These are phyloP conservation scores for Atta colombica DNA, from an alignment of 1,140 invertebrate species.

Conservation along the genomic window DNA sequence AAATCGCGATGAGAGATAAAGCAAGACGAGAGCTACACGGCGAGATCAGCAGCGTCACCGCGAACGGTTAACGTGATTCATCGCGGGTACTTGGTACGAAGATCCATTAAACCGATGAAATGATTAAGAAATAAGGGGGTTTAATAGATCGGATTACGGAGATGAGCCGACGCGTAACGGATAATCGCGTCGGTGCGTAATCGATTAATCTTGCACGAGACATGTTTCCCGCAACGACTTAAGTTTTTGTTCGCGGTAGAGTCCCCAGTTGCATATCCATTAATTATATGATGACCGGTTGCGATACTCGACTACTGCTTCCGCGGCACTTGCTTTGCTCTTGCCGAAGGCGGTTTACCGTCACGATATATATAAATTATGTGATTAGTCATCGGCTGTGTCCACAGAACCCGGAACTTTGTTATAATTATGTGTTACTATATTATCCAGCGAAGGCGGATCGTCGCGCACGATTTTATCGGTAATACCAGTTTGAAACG, in stretches of 20 bases:
- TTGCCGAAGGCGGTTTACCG: slow-evolving; percentile 63
- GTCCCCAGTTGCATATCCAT: slow-evolving; percentile 38
- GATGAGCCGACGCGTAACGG: slow-evolving; percentile 19
- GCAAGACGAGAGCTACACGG: background rate
- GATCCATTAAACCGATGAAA: slow-evolving; percentile 46
- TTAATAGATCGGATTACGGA: slow-evolving; percentile 40
- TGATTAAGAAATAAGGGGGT: background rate
- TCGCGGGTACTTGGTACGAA: background rate
- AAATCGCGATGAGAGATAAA: slow-evolving; percentile 33
- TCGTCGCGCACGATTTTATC: slow-evolving; percentile 7
- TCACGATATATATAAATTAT: slow-evolving; percentile 51
- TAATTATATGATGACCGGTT: slow-evolving; percentile 29
- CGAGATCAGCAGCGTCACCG: background rate
- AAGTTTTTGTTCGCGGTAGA: slow-evolving; percentile 11
- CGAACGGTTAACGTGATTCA: slow-evolving; percentile 42
- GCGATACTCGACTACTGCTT: background rate
- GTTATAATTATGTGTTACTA: slow-evolving; percentile 67
- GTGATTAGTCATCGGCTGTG: slow-evolving; percentile 50
- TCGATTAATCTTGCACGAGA: slow-evolving; percentile 20
- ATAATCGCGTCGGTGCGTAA: slow-evolving; percentile 11
- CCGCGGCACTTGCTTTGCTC: slow-evolving; percentile 11
- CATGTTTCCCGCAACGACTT: background rate
- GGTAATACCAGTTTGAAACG: background rate
- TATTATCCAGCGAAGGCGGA: slow-evolving; percentile 42
- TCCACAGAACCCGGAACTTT: slow-evolving; percentile 69